phyloP scores from a whole-genome alignment of 2,797 vertebrate species.

The Phataginus tricuspis region DNA sequence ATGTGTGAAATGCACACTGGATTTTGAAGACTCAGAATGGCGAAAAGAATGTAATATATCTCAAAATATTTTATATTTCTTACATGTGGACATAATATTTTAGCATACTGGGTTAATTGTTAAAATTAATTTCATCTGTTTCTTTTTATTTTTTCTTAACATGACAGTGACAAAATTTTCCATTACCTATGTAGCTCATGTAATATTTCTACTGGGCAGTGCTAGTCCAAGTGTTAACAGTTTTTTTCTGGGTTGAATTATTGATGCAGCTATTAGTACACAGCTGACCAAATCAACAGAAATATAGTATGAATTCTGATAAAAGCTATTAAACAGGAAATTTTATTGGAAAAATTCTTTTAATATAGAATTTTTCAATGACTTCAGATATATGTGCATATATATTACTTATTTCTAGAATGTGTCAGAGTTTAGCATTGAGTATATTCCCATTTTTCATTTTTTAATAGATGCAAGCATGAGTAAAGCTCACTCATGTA shows the following conservation, averaged over 20 bases:
- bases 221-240: neutral
- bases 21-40: slow-evolving; percentile 34
- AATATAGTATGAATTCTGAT: slow-evolving; percentile 9
- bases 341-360: neutral
- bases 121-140: neutral
- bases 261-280: neutral
- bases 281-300: neutral
- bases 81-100: neutral
- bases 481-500: slow-evolving; percentile 7
- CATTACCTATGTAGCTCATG: neutral
- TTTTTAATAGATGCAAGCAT: neutral
- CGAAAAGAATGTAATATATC: neutral
- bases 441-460: neutral
- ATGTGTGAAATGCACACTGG: neutral
- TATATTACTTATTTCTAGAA: neutral
- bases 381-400: neutral
- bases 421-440: neutral
- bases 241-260: neutral
- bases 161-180: neutral
- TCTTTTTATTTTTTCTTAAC: neutral
- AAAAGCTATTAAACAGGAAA: neutral
- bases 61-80: neutral
- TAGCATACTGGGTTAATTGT: neutral
- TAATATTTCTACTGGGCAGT: neutral
- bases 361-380: neutral